Evolutionary conservation across 2,797 vertebrate genomes (phyloP).

Genomic region (Odontamblyopus rebecca): DNA sequence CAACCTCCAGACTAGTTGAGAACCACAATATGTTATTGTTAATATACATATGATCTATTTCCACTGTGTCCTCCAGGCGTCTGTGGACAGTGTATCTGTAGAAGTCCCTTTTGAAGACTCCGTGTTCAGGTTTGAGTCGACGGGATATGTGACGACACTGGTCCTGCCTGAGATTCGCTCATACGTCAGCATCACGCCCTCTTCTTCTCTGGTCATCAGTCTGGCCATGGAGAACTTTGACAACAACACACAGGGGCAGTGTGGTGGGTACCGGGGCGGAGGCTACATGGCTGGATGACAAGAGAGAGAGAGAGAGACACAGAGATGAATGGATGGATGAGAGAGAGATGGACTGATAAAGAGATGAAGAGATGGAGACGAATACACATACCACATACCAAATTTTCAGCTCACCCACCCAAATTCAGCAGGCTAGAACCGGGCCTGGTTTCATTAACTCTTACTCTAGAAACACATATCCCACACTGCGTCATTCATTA

Average conservation of each 20-base stretch:
- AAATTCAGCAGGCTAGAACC: too few species aligned
- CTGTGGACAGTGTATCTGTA: conserved; percentile 58
- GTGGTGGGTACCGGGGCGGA: conserved; percentile 59
- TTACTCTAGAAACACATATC: too few species aligned
- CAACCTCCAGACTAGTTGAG: background rate
- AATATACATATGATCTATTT: background rate
- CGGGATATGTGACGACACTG: conserved; percentile 45
- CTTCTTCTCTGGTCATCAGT: conserved; percentile 55
- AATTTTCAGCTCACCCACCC: too few species aligned
- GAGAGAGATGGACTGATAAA: too few species aligned
- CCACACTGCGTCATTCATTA: too few species aligned
- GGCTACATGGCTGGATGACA: too few species aligned
- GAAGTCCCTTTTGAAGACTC: conserved; percentile 57
- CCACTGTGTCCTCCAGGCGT: conserved; percentile 51
- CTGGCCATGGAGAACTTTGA: conserved; percentile 71
- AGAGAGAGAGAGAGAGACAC: too few species aligned
- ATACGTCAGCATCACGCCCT: conserved; percentile 54
- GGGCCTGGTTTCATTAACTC: too few species aligned
- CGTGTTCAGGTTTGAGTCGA: conserved; percentile 67
- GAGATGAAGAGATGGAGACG: too few species aligned
- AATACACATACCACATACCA: too few species aligned
- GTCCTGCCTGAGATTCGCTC: conserved; percentile 67
- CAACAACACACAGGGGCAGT: conserved; percentile 76
- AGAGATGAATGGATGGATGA: too few species aligned
- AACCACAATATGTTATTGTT: background rate